Conservation (phyloP, 1,140 invertebrate species). For the Aethina tumida region DNA sequence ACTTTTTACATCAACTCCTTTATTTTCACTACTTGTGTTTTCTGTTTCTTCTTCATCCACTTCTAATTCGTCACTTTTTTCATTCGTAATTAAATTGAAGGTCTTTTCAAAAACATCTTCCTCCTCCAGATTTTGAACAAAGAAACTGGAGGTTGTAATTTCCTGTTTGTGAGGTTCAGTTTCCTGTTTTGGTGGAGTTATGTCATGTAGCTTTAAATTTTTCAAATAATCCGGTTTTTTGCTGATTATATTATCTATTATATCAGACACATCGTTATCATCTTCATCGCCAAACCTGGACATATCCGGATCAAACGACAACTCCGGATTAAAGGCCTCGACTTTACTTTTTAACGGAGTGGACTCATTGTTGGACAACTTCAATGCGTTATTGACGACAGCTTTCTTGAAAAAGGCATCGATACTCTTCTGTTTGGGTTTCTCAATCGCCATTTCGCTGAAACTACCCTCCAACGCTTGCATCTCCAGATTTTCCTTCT, state of each 20-base stretch:
- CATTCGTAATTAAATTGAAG: conserved; percentile 19
- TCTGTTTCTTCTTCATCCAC: neutral
- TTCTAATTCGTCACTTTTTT: conserved; percentile 3
- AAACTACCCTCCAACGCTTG: conserved; percentile 12
- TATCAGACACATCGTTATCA: conserved; percentile 45
- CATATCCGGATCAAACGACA: conserved; percentile 27
- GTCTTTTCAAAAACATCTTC: conserved; percentile 30
- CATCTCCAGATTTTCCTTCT: neutral
- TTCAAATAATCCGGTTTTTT: conserved; percentile 21
- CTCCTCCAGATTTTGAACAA: conserved; percentile 16
- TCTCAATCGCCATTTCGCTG: conserved; percentile 8
- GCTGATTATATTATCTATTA: conserved; percentile 46
- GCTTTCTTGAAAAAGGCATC: conserved; percentile 20
- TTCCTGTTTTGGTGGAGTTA: conserved; percentile 8
- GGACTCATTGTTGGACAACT: neutral
- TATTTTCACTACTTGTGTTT: neutral
- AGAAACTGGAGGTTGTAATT: conserved; percentile 21
- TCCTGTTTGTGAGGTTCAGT: conserved; percentile 1
- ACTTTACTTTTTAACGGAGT: too few species aligned
- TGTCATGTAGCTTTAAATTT: neutral
- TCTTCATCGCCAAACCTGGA: conserved; percentile 36
- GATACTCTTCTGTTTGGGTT: conserved; percentile 8
- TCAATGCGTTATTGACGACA: conserved; percentile 8
- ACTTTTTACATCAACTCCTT: conserved; percentile 1
- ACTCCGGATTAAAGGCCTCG: too few species aligned